These are phyloP conservation scores for Metellina segmentata DNA, from an alignment of 2,888 invertebrate species.

Conservation along the genomic window DNA sequence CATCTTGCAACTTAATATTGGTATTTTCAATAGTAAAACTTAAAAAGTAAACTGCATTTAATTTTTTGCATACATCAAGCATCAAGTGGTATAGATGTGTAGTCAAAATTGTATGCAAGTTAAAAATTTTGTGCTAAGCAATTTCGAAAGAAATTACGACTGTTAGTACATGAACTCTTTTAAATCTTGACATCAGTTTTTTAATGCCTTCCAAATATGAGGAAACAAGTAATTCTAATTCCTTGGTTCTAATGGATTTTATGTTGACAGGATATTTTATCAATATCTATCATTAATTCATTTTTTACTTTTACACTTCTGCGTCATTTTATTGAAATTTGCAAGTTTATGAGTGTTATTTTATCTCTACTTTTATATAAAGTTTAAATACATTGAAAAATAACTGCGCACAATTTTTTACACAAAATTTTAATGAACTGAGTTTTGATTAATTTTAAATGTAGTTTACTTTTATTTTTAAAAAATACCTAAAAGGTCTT, in stretches of 20 bases:
- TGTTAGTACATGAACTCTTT: neutral
- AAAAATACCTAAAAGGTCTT: neutral
- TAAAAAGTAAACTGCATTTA: neutral
- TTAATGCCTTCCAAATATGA: neutral
- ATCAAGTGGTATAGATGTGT: too few relatives aligned
- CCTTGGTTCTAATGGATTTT: neutral
- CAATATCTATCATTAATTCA: neutral
- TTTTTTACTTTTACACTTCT: neutral
- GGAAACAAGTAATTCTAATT: neutral
- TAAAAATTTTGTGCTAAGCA: too few relatives aligned
- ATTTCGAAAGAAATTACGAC: neutral
- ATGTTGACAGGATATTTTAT: neutral
- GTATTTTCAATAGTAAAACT: neutral
- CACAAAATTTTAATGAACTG: neutral
- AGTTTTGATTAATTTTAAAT: neutral
- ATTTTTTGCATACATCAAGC: neutral
- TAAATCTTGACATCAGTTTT: neutral
- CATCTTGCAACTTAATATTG: neutral
- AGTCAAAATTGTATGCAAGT: too few relatives aligned
- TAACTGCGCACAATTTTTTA: constrained; percentile 1
- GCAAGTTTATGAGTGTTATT: too few relatives aligned
- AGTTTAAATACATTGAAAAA: neutral
- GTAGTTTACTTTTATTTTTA: neutral
- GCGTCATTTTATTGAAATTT: too few relatives aligned
- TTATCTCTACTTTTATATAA: neutral